Base-by-base conservation (phyloP, 2,113 vertebrate species). In the Coptodon bakossiorum region DNA sequence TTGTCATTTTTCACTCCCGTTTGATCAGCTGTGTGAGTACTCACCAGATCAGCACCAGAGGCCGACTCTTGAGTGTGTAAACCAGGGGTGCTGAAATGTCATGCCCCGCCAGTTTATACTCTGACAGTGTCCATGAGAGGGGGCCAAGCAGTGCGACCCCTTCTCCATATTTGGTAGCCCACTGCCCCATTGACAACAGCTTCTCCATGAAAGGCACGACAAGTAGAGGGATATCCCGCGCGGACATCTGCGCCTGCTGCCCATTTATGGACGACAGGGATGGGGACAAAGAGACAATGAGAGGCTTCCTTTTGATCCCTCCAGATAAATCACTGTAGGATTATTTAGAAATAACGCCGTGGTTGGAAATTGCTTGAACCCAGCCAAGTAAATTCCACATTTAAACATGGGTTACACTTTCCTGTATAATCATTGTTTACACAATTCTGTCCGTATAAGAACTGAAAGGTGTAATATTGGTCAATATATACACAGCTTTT, bases 191-290 rank as follows among this genome's bases (percentile, higher is more conserved):
- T 92, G 95, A 96, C 92, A 95, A 94, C 92, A 88, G 95, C 80
- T 95, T 94, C 95, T 96, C 97, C 97, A 97, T 98, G 97, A 97
- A 97, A 97, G 98, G 97, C 97, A 95, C 92, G 90, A 93, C 91
- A 87, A 86, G 86, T 86, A 93, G 90, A 91, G 94, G 92, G 95
- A 93, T 94, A 86, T 93, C 93, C 82, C 86, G 89, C 14, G 24
- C 13, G 50, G 92, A 88, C 90, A 88, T 88, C 81, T 92, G 86
- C 94, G 94, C 87, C 83, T 82, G 59, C 94, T 83, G 93, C 92
- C 97, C 97, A 97, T 97, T 96, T 97, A 97, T 95, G 97, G 97
- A 95, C 95, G 96, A 66, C 71, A 73, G 66, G 8, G 91, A 89
- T 86, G 54, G 52, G 84, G 53, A 36, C 76, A 48, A 59, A 43